Base-by-base conservation (phyloP, 2,888 invertebrate genomes). In the Scaptomyza polygonia region DNA sequence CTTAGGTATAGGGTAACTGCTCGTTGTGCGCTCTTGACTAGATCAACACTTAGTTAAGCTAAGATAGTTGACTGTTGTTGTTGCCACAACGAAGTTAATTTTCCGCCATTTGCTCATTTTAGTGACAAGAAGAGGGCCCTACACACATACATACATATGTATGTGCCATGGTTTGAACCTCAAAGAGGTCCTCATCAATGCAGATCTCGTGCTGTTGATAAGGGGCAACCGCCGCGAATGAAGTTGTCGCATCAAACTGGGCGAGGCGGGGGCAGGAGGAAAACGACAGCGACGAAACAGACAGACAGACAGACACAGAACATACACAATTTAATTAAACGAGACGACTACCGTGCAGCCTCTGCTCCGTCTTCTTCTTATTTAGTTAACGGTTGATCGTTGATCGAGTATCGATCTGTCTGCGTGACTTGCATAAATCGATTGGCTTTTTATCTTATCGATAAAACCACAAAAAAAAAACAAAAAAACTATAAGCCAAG, bases 301-400 rank as follows among this genome's bases (percentile, higher is more conserved):
- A n/a, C n/a, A n/a, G n/a, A n/a, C n/a, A 16, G 18, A 18, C 18
- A 32, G 39, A 64, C 63, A 51, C 45, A 70, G 63, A 85, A 83
- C 82, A 85, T 87, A 85, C 86, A 83, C 82, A 83, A 83, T 83
- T 83, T 83, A 83, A 83, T 83, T 83, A 83, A 83, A 85, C 64
- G 82, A 66, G 61, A 57, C 63, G 82, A 82, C 82, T 82, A 83
- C 88, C 68, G 82, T 77, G 71, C 77, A 67, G 62, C 39, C 30
- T 34, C 30, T 12, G 2, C 48, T 32, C 7, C 6, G 6, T 21
- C 11, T 11, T 4, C 9, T 1, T 36, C 34, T 39, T 1, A 1
- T 39, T 16, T 9, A 52, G 36, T 57, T 68, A 73, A 55, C 70
- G 54, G 54, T 32, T 21, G 64, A 40, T 27, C 52, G 21, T 27